Conservation (phyloP, 2,113 vertebrate genomes). For the Actenoides lindsayi region DNA sequence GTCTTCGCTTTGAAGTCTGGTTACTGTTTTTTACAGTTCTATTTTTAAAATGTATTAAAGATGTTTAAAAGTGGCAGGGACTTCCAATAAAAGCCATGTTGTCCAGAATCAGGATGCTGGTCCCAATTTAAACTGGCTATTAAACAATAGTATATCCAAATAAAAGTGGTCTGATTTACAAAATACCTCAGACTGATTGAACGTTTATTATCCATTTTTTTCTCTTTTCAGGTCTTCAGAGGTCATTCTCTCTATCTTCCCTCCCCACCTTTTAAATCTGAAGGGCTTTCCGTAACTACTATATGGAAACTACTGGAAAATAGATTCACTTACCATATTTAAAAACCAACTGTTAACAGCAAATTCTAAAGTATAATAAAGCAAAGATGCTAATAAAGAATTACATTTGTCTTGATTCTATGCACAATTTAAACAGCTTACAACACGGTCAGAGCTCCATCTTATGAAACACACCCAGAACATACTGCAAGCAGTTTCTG, state of each 20-base stretch:
- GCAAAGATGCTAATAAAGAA: slow-evolving; percentile 32
- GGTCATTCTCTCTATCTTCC: background rate
- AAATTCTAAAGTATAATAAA: slow-evolving; percentile 40
- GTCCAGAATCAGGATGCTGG: slow-evolving; percentile 83
- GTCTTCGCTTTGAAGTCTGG: slow-evolving; percentile 82
- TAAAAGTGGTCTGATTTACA: slow-evolving; percentile 75
- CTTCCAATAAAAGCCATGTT: slow-evolving; percentile 80
- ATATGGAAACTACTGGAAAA: background rate
- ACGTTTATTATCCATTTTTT: slow-evolving; percentile 50
- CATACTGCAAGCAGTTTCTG: background rate
- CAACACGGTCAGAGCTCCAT: background rate
- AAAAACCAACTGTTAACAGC: slow-evolving; percentile 38
- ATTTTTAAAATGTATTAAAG: slow-evolving; percentile 87
- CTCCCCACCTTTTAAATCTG: background rate
- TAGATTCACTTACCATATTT: background rate
- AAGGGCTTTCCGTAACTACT: slow-evolving; percentile 18
- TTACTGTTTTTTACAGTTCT: slow-evolving; percentile 83
- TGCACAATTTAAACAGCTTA: background rate
- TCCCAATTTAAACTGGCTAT: slow-evolving; percentile 83
- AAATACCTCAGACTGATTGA: slow-evolving; percentile 58
- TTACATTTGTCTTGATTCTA: slow-evolving; percentile 15
- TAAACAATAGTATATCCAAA: slow-evolving; percentile 81
- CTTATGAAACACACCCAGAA: slow-evolving; percentile 26
- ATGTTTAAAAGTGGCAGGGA: slow-evolving; percentile 84
- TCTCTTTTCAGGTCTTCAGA: slow-evolving; percentile 56